These are phyloP conservation scores for Chionomys nivalis DNA, from an alignment of 2,113 vertebrate genomes.

Conservation along the genomic window DNA sequence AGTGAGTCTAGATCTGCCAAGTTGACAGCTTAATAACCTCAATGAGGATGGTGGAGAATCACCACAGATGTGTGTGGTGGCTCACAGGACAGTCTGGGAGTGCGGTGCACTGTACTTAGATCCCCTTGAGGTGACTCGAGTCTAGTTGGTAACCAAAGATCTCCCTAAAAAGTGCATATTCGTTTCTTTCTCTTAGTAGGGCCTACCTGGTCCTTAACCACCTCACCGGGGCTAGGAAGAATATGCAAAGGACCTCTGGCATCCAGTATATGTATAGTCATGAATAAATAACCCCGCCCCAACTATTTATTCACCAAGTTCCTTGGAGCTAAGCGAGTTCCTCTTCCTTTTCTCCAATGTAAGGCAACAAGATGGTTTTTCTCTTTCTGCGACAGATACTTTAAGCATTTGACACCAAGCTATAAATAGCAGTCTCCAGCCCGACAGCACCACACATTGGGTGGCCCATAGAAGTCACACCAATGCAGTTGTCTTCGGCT, in stretches of 20 bases:
- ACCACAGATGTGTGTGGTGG: accelerated
- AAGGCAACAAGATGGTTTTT: conserved; percentile 74
- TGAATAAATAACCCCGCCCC: neutral
- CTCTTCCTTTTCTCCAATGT: conserved; percentile 69
- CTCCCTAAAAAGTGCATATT: neutral
- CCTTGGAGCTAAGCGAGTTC: conserved; percentile 63
- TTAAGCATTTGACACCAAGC: conserved; percentile 3
- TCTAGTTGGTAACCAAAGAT: neutral
- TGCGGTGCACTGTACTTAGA: neutral
- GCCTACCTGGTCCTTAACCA: neutral
- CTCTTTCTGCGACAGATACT: conserved; percentile 78
- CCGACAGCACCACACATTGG: neutral
- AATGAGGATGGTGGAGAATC: neutral
- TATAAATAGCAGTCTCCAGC: neutral
- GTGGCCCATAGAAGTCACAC: neutral
- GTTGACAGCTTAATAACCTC: too few species aligned
- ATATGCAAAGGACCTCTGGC: neutral
- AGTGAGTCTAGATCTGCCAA: neutral
- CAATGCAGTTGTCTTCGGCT: conserved; percentile 58
- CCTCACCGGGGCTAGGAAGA: neutral
- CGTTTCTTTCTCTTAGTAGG: neutral
- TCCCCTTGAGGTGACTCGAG: neutral
- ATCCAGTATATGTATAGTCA: neutral
- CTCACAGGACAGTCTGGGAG: neutral
- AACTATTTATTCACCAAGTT: neutral